phyloP scores from a whole-genome alignment of 2,797 vertebrate species.

The Coranthus polyacanthus region DNA sequence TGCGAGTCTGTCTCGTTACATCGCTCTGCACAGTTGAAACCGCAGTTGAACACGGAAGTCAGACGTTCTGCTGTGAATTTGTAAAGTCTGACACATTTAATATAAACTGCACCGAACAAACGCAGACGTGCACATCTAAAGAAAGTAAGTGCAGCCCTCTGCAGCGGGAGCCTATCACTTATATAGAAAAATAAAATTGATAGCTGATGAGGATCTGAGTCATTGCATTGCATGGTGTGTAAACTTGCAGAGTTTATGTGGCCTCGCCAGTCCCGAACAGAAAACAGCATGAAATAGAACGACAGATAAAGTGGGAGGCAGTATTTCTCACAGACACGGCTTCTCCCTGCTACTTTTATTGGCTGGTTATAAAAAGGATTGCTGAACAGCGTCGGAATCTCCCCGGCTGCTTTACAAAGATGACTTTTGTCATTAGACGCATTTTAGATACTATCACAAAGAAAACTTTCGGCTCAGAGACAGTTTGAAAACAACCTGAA shows the following conservation, averaged over 20 bases:
- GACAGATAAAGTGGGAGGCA: not conserved
- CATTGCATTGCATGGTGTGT: slow-evolving; percentile 20
- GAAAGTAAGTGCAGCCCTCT: not conserved
- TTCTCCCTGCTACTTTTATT: not conserved
- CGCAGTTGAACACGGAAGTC: not conserved
- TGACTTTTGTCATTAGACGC: not conserved
- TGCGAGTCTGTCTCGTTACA: not conserved
- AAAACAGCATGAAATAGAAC: slow-evolving; percentile 1
- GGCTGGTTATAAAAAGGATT: slow-evolving; percentile 5
- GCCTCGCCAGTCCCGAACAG: not conserved
- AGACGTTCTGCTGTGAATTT: not conserved
- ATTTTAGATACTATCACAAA: slow-evolving; percentile 1
- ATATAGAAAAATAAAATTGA: slow-evolving; percentile 20
- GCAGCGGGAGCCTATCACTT: not conserved
- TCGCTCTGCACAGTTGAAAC: not conserved
- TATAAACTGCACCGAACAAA: slow-evolving; percentile 3
- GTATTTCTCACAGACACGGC: slow-evolving; percentile 20
- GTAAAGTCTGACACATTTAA: slow-evolving; percentile 12
- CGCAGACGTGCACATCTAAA: slow-evolving; percentile 10
- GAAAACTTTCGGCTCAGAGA: slow-evolving; percentile 1
- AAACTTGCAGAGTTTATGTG: slow-evolving; percentile 18
- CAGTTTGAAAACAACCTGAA: not conserved
- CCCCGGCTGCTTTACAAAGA: not conserved
- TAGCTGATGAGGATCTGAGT: slow-evolving; percentile 15
- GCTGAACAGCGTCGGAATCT: not conserved